Conservation (phyloP, 2,888 invertebrate genomes). For the Chelonus formosanus region DNA sequence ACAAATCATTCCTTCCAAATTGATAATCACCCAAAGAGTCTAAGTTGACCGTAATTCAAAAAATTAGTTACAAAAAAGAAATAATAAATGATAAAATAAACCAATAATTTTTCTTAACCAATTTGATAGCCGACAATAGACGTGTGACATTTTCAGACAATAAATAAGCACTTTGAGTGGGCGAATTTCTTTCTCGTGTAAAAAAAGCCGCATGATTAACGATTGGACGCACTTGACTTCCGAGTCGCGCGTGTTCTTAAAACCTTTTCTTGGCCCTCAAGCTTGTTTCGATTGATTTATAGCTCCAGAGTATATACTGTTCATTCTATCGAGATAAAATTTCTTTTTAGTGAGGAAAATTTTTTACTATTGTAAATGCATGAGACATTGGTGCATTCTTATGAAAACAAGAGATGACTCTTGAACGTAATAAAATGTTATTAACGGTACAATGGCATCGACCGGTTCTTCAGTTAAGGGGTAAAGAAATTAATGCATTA, state of each 20-base stretch:
- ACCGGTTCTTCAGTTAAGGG: constrained; percentile 24
- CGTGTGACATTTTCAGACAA: constrained; percentile 27
- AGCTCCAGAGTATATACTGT: constrained; percentile 48
- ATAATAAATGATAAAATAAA: no score
- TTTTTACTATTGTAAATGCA: no score
- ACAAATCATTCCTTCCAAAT: no score
- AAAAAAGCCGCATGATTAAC: constrained; percentile 59
- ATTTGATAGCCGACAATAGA: constrained; percentile 7
- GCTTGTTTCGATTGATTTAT: no score
- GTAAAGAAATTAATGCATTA: constrained; percentile 22
- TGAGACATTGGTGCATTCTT: no score
- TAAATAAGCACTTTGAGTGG: constrained; percentile 50
- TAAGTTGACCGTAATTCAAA: no score
- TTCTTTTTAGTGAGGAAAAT: no score
- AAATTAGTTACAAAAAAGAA: no score
- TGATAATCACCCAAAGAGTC: no score
- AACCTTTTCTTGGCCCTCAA: no score
- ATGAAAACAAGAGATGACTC: constrained; percentile 19
- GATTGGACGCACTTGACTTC: constrained; percentile 64
- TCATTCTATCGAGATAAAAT: not conserved
- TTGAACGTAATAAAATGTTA: constrained; percentile 26
- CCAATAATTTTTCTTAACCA: no score
- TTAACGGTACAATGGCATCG: constrained; percentile 31
- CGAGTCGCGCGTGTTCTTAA: constrained; percentile 41
- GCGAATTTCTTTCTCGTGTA: constrained; percentile 52